A percentile compares a stretch with the other conserved stretches of the same genome.
These are phyloP conservation scores for Coregonus ussuriensis DNA, from an alignment of 2,797 vertebrate genomes.

Conservation along the genomic window DNA sequence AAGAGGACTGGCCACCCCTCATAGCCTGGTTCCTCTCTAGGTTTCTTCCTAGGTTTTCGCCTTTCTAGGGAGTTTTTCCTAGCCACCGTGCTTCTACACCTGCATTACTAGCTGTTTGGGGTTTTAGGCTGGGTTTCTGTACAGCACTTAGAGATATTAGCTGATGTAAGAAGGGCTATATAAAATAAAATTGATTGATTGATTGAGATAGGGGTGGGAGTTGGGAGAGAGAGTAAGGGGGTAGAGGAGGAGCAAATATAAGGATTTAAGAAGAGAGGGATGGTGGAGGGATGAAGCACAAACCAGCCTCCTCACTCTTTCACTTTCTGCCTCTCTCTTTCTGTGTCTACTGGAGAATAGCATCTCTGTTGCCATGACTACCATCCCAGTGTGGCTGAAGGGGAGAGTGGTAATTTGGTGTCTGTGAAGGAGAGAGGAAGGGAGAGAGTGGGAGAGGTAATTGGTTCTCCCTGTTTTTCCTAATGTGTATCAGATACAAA, in stretches of 20 bases:
- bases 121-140: too few species aligned
- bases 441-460: background rate
- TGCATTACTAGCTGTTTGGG: too few species aligned
- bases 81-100: too few species aligned
- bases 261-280: background rate
- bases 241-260: background rate
- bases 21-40: too few species aligned
- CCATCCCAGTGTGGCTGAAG: conserved; percentile 53
- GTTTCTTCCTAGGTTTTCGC: too few species aligned
- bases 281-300: background rate
- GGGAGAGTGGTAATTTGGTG: conserved; percentile 33
- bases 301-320: background rate
- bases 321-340: conserved; percentile 18
- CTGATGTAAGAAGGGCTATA: too few species aligned
- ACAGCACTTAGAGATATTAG: too few species aligned
- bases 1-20: too few species aligned
- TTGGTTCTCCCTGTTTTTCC: background rate
- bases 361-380: conserved; percentile 72
- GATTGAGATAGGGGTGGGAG: conserved; percentile 33
- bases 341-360: conserved; percentile 64
- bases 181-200: too few species aligned
- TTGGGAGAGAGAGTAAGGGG: conserved; percentile 9
- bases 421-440: background rate
- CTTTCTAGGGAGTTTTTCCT: too few species aligned
- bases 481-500: background rate